Percentiles rank a stretch among this genome's conserved stretches.
phyloP scores from a whole-genome alignment of 2,888 invertebrate genomes.

The Antheraea assamensis region DNA sequence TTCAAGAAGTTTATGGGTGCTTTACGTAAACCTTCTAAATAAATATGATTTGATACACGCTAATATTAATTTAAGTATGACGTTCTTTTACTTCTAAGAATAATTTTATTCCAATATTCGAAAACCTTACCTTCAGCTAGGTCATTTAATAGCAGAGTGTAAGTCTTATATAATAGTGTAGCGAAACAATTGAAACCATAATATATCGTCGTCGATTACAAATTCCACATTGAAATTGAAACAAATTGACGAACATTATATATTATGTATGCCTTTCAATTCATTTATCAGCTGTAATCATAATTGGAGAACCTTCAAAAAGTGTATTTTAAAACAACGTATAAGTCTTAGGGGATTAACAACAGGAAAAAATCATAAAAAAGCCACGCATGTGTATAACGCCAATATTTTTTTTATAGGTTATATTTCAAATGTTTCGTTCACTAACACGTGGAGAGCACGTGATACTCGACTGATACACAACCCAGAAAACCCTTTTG shows the following conservation, averaged over 20 bases:
- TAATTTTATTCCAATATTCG: background rate
- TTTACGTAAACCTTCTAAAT: background rate
- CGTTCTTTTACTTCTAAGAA: background rate
- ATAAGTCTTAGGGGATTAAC: no score
- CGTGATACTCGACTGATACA: background rate
- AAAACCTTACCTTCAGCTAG: background rate
- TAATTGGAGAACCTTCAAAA: background rate
- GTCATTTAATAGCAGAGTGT: background rate
- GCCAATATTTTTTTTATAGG: background rate
- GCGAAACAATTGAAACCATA: background rate
- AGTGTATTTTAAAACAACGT: no score
- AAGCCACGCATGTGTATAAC: background rate
- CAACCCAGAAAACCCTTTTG: background rate
- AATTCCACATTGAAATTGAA: background rate
- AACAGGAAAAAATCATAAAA: background rate
- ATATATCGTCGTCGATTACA: background rate
- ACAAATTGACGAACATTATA: no score
- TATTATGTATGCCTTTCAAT: no score
- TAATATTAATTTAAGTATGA: background rate
- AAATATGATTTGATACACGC: background rate
- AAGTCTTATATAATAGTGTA: background rate
- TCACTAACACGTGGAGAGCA: background rate
- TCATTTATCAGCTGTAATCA: no score
- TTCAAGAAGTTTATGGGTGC: background rate
- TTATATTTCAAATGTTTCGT: background rate